Base-by-base conservation (phyloP, 2,888 invertebrate species). In the Protodeltote pygarga region DNA sequence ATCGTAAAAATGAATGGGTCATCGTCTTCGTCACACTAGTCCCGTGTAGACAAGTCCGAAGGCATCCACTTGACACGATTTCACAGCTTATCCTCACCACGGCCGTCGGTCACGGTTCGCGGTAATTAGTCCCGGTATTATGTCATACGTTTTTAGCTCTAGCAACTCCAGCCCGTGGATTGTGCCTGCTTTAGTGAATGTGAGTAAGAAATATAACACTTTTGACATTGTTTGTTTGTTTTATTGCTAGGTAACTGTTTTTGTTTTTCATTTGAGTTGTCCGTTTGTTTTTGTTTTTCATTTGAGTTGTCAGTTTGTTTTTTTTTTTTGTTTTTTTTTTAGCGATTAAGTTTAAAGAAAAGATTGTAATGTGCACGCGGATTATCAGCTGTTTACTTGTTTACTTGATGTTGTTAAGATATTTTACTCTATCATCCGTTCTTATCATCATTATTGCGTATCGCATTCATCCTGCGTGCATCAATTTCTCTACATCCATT, bases 141-240 rank as follows among this genome's bases (percentile, higher is more conserved):
- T 70, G 71, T 70, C 71, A 73, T 34, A 65, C 51, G 58, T 53
- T 55, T 64, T 67, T 62, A 54, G 67, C 52, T 57, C 42, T 52
- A 42, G 23, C 23, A 54, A 69, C 52, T 57, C 42, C 54, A 42
- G 23, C 23, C 37, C 33, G 51, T 35, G 67, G 21, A 49, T 37
- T 48, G 47, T 46, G 38, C 9, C 20, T 17, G 37, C 34, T 47
- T 41, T 44, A 9, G 19, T 25, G 23, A 28, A 37, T 44, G 65
- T 66, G 40, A 67, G 64, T 63, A 19, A 39, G 15, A 38, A 51
- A 50, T 58, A 17, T 62, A 24, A 28, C 20, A 39, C 39, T 47
- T 65, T 52, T 17, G 9, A 41, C 14, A 25, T 45, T 25, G n/a
- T 5, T 25, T 25, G 3, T 34, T 31, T 13, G 3, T 9, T 2